A percentile compares a stretch with the other conserved stretches of the same genome.
These are phyloP conservation scores for Synergus itoensis DNA, from an alignment of 2,888 invertebrate genomes.

Conservation along the genomic window DNA sequence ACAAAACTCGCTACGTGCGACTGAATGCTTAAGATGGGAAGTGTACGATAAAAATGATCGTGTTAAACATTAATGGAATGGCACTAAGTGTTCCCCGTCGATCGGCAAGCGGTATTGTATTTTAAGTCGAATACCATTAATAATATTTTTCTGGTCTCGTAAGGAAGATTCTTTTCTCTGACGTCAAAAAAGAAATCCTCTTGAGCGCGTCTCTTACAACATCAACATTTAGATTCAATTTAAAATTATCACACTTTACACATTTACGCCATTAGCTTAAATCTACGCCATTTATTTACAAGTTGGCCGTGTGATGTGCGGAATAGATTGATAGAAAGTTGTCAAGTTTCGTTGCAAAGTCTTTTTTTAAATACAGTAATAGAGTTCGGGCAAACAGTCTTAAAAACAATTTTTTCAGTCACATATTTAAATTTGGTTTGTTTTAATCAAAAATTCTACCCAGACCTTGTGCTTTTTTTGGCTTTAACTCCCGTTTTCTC, in stretches of 20 bases:
- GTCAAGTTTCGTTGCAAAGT: conserved; percentile 67
- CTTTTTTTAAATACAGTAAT: conserved; percentile 43
- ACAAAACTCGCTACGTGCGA: conserved; percentile 32
- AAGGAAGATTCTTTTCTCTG: conserved; percentile 51
- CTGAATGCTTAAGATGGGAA: conserved; percentile 29
- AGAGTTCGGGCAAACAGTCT: background rate
- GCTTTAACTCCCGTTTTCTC: conserved; percentile 14
- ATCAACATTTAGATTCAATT: conserved; percentile 69
- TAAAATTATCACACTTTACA: conserved; percentile 74
- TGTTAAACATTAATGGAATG: conserved; percentile 63
- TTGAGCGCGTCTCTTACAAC: conserved; percentile 59
- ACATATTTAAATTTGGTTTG: background rate
- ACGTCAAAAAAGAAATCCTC: conserved; percentile 53
- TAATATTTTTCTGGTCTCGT: conserved; percentile 34
- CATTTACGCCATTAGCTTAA: conserved; percentile 63
- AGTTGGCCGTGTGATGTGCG: conserved; percentile 67
- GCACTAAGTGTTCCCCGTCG: conserved; percentile 56
- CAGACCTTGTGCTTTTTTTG: conserved; percentile 13
- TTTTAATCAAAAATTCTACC: conserved; percentile 9
- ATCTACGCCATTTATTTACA: conserved; percentile 64
- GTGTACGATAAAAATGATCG: conserved; percentile 17
- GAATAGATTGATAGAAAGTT: conserved; percentile 62
- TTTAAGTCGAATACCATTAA: conserved; percentile 30
- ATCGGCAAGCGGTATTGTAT: conserved; percentile 40
- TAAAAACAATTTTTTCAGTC: conserved; percentile 1